Evolutionary conservation across 2,797 vertebrate species (phyloP), one percentile per base, ranked within the genome.

Genomic region (Ctenopoma multispine): DNA sequence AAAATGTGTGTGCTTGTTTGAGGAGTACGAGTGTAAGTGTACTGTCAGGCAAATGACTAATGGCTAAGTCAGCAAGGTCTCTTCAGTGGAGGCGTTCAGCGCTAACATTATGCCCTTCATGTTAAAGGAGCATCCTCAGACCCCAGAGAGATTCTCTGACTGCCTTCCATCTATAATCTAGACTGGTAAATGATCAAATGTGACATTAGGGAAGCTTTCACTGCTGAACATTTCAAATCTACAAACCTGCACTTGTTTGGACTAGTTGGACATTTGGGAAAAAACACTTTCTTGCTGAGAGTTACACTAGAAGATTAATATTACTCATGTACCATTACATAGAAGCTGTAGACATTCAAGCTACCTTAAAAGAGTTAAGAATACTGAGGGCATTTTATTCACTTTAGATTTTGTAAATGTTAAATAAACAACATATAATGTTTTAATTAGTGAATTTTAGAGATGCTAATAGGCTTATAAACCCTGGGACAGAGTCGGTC

Each of bases 1-100:
- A 49, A 77, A 47, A 62, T 59, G 62, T 53, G 34, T 23, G 44
- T 40, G 53, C 60, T 46, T 59, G 48, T 38, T 56, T 53, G 23
- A 40, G 10, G 29, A 66, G 36, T 36, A 7, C 14, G 40, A 15
- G 1, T 34, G n/a, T 76, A 72, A 31, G 76, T 59, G 75, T 47
- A 53, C 49, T 79, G 79, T 84, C 65, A 63, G 53, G 58, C 44
- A 49, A 74, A 76, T 87, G 83, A 91, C 75, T 80, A 86, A 88
- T 88, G 79, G 61, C 65, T 50, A 43, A 71, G 75, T 82, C 71
- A 76, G 79, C 69, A 59, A 81, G 76, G 74, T 84, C 65, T 80
- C 49, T 67, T 64, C 51, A 75, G 69, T 71, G 72, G 58, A 78
- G 34, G 48, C 5, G 44, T 10, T 29, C 57, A 55, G 62, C 69